Percentiles rank a stretch among this genome's conserved stretches.
Evolutionary conservation across 2,797 vertebrate species (phyloP).

Genomic region (Synaphobranchus kaupii): DNA sequence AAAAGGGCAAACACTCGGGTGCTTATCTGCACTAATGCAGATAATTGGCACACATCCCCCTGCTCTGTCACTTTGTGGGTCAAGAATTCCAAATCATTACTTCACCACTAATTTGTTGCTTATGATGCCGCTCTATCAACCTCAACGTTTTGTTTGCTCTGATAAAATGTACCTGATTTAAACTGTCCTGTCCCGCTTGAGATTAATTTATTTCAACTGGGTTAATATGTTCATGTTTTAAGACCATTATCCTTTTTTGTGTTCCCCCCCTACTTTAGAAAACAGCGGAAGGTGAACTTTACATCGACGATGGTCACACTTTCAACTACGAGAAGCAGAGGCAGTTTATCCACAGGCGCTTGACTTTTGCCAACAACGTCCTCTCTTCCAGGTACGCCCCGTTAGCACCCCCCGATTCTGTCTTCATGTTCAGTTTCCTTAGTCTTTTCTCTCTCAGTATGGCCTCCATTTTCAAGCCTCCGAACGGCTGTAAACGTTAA

Average conservation of each 20-base stretch:
- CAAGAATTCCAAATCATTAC: too few species aligned
- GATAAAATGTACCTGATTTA: background rate
- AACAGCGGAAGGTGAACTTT: constrained; percentile 83
- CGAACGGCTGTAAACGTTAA: background rate
- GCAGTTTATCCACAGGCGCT: constrained; percentile 79
- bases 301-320: constrained; percentile 86
- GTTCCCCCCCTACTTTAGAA: constrained; percentile 64
- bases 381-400: constrained; percentile 79
- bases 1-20: too few species aligned
- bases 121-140: too few species aligned
- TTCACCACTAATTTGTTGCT: background rate
- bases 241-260: background rate
- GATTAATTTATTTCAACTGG: background rate
- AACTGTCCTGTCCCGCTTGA: background rate
- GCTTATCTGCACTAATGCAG: too few species aligned
- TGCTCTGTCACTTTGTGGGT: too few species aligned
- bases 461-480: background rate
- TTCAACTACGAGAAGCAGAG: constrained; percentile 78
- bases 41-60: too few species aligned
- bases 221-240: background rate
- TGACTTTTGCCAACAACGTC: constrained; percentile 74
- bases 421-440: background rate
- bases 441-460: background rate
- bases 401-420: too few species aligned
- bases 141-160: background rate